These are phyloP conservation scores for Halocynthia roretzi DNA, from an alignment of 23 tunicate genomes.

Conservation along the genomic window DNA sequence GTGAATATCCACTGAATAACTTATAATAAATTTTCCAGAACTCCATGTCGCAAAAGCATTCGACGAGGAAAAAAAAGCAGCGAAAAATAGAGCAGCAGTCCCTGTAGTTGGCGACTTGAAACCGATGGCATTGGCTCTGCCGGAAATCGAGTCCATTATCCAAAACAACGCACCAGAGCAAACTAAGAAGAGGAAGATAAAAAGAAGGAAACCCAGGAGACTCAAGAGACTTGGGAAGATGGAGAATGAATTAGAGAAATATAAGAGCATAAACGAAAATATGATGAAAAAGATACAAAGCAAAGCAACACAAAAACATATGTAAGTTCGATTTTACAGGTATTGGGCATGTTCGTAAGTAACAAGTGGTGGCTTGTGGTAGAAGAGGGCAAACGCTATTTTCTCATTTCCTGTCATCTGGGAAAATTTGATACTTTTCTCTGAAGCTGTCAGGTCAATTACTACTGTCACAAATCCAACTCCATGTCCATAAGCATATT, in stretches of 20 bases:
- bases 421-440: too few relatives aligned
- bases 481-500: too few relatives aligned
- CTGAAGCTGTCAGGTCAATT: too few relatives aligned
- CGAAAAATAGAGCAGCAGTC: slow-evolving; percentile 20
- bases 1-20: too few relatives aligned
- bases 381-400: too few relatives aligned
- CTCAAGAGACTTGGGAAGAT: not conserved
- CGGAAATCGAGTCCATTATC: not conserved
- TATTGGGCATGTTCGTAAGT: too few relatives aligned
- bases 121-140: slow-evolving; percentile 18
- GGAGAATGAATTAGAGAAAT: not conserved
- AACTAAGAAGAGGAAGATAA: not conserved
- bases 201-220: not conserved
- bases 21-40: not conserved
- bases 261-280: not conserved
- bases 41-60: slow-evolving; percentile 2
- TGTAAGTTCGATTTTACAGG: not conserved
- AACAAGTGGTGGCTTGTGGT: too few relatives aligned
- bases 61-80: slow-evolving; percentile 2
- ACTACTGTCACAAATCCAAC: too few relatives aligned
- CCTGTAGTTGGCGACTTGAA: slow-evolving; percentile 26
- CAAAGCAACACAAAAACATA: slow-evolving; percentile 6
- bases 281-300: slow-evolving; percentile 1
- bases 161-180: not conserved
- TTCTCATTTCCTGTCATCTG: too few relatives aligned